A percentile compares a stretch with the other conserved stretches of the same genome.
Conservation (phyloP, 2,113 vertebrate species). For the Phylloscopus trochilus region DNA sequence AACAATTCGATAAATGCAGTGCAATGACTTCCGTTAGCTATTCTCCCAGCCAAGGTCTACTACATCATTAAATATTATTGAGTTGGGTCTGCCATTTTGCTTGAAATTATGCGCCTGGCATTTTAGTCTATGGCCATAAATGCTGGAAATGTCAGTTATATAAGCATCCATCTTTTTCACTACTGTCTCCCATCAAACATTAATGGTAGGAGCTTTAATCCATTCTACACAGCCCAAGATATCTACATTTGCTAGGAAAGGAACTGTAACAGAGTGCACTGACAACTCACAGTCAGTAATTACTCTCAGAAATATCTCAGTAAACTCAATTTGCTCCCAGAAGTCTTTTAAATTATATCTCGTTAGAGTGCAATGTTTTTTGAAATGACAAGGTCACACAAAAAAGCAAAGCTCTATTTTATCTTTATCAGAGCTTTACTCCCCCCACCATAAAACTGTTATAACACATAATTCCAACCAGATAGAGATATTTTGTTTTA, state of each 20-base stretch:
- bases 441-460: constrained; percentile 57
- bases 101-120: constrained; percentile 74
- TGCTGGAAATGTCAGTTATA: constrained; percentile 76
- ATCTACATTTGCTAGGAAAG: constrained; percentile 59
- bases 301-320: constrained; percentile 72
- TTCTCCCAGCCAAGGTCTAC: constrained; percentile 43
- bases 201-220: constrained; percentile 69
- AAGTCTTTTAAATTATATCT: constrained; percentile 73
- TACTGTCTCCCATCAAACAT: constrained; percentile 71
- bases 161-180: constrained; percentile 75
- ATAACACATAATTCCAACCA: constrained; percentile 40
- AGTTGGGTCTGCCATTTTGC: constrained; percentile 75
- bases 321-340: constrained; percentile 72
- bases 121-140: constrained; percentile 73
- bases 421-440: constrained; percentile 65
- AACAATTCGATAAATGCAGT: constrained; percentile 66
- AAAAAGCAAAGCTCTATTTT: constrained; percentile 66
- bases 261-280: constrained; percentile 48
- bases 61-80: constrained; percentile 77
- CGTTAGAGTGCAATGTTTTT: constrained; percentile 69
- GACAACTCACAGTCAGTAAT: constrained; percentile 73
- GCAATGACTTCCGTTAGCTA: constrained; percentile 59
- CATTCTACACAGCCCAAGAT: constrained; percentile 60
- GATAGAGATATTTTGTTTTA: constrained; percentile 45
- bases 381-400: constrained; percentile 71